phyloP scores from a whole-genome alignment of 1,140 invertebrate genomes.

The Tetragonula clypearis region DNA sequence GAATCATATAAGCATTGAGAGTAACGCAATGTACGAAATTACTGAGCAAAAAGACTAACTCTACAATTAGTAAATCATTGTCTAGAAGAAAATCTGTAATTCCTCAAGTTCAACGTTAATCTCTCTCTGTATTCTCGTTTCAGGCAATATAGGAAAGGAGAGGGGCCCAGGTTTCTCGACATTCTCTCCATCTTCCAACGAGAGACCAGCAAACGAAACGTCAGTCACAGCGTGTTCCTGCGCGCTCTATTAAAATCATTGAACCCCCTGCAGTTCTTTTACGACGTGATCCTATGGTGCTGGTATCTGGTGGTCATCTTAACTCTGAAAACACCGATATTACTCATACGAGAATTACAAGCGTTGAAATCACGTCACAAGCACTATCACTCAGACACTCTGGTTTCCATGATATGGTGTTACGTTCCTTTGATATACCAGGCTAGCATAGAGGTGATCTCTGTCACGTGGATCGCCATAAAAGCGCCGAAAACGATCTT shows the following conservation, averaged over 20 bases:
- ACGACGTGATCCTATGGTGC: constrained; percentile 54
- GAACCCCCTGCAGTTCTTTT: constrained; percentile 69
- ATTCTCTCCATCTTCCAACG: constrained; percentile 61
- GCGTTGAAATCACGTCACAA: constrained; percentile 75
- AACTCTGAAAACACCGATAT: constrained; percentile 71
- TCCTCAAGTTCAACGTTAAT: not conserved
- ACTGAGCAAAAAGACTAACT: not conserved
- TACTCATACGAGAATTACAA: constrained; percentile 71
- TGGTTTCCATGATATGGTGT: constrained; percentile 77
- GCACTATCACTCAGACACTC: constrained; percentile 76
- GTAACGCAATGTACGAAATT: not conserved
- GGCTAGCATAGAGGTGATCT: constrained; percentile 82
- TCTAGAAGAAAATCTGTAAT: not conserved
- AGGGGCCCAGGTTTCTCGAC: constrained; percentile 45
- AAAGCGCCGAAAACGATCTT: constrained; percentile 84
- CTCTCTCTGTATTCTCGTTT: not conserved
- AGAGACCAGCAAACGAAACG: constrained; percentile 74
- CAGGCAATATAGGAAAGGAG: constrained; percentile 70
- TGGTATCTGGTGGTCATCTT: constrained; percentile 72
- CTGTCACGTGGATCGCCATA: constrained; percentile 82
- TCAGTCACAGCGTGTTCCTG: constrained; percentile 57
- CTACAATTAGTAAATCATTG: not conserved
- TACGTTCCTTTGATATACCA: constrained; percentile 84
- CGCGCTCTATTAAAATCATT: constrained; percentile 65
- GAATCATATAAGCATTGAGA: not conserved